Percentiles rank a stretch among this genome's conserved stretches.
These are phyloP conservation scores for Lepidothrix coronata DNA, from an alignment of 2,113 vertebrate genomes.

Conservation along the genomic window DNA sequence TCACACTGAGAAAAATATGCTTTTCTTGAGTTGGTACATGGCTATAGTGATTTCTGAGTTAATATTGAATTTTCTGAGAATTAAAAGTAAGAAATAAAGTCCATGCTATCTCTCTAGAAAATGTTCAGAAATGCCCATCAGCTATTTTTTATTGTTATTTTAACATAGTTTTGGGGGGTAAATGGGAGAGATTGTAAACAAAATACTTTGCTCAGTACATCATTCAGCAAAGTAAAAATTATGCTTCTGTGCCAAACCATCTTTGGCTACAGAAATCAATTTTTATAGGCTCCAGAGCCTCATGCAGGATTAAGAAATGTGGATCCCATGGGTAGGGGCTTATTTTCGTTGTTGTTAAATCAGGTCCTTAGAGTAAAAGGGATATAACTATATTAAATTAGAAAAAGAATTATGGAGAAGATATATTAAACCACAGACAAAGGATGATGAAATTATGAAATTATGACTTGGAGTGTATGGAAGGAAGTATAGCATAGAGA, in stretches of 20 bases:
- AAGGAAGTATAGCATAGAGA: slow-evolving; percentile 26
- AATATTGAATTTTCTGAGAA: neutral
- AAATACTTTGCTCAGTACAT: neutral
- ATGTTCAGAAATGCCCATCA: neutral
- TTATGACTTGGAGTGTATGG: slow-evolving; percentile 20
- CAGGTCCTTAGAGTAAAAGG: slow-evolving; percentile 22
- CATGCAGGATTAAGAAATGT: neutral
- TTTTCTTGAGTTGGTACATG: neutral
- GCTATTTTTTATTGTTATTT: neutral
- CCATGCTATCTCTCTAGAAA: neutral
- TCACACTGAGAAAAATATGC: neutral
- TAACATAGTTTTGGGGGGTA: neutral
- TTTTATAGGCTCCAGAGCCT: slow-evolving; percentile 22
- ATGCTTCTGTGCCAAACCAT: slow-evolving; percentile 19
- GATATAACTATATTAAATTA: slow-evolving; percentile 34
- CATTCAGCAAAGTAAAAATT: slow-evolving; percentile 39
- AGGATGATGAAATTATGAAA: slow-evolving; percentile 56
- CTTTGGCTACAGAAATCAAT: slow-evolving; percentile 6
- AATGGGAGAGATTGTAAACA: neutral
- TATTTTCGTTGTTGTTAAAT: slow-evolving; percentile 36
- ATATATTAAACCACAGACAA: slow-evolving; percentile 47
- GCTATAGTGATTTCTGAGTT: neutral
- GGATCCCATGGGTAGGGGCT: neutral
- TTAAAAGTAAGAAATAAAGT: neutral
- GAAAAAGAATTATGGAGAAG: slow-evolving; percentile 30